Evolutionary conservation across 1,140 invertebrate genomes (phyloP), one percentile per base, ranked within the genome.

Genomic region (Brachionus calyciflorus): DNA sequence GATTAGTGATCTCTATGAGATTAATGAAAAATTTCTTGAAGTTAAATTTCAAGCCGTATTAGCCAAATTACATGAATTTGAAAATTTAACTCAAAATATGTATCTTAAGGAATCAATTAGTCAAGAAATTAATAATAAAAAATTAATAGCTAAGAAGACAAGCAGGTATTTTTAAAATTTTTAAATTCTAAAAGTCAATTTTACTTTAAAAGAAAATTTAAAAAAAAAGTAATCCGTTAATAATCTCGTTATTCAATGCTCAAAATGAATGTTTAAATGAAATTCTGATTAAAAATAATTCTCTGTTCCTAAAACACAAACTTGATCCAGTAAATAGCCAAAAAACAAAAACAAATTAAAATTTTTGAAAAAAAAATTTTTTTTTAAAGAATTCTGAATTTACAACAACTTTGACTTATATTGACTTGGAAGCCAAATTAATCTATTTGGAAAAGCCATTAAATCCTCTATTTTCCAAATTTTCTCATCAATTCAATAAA

Each of bases 21-120:
- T 65, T 44, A 24, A 65, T 44, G 37, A 65, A 44, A 19, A 65
- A 44, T 65, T 65, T 65, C 41, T 65, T 17, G 21, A 37, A 30
- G 60, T 65, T 10, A 65, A 65, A 24, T 65, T 65, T 24, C 60
- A 65, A 65, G 60, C 60, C 19, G 19, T 65, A 14, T 44, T 21
- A 19, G 60, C 40, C 12, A 65, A 44, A 44, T 19, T 65, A 12
- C 19, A 65, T 24, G 17, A 26, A 19, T 41, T 65, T 24, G 60
- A 65, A 10, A 44, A 12, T 21, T 65, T 65, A 5, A 30, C 14
- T 46, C 33, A 65, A 65, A 65, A 65, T 65, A 2, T 21, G 24
- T 65, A 44, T 65, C 60, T 65, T 24, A 6, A 65, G n/a, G 60
- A 65, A 44, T 14, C 24, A 24, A 65, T 65, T 21, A 46, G 21